Percentiles rank a stretch among this genome's conserved stretches.
phyloP scores from a whole-genome alignment of 2,113 vertebrate genomes.

The Oceanites oceanicus region DNA sequence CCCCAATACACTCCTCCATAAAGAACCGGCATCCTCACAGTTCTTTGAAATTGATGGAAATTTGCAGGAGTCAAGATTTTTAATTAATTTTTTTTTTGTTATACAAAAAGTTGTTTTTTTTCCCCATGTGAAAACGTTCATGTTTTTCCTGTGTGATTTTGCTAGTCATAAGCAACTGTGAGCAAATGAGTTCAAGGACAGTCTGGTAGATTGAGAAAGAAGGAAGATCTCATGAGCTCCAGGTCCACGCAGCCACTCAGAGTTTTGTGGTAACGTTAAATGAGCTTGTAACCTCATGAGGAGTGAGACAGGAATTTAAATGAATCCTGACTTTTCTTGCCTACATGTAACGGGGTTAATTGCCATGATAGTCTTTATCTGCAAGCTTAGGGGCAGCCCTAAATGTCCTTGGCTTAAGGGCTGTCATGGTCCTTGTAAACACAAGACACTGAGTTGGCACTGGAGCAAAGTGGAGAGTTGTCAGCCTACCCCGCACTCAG shows the following conservation, averaged over 20 bases:
- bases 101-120: not conserved
- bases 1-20: not conserved
- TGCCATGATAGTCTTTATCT: not conserved
- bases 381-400: not conserved
- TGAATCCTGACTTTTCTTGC: not conserved
- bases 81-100: not conserved
- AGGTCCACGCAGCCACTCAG: not conserved
- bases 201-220: not conserved
- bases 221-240: not conserved
- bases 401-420: not conserved
- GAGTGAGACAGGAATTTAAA: not conserved
- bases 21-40: not conserved
- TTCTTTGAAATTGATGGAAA: not conserved
- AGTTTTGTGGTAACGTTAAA: not conserved
- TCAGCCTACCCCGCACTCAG: not conserved
- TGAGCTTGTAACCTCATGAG: not conserved
- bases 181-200: not conserved
- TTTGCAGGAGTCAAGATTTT: not conserved
- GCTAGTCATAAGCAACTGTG: not conserved
- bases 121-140: rapidly evolving
- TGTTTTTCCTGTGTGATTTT: not conserved
- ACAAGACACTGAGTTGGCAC: not conserved
- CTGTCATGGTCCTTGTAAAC: not conserved
- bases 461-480: not conserved
- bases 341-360: not conserved